Evolutionary conservation across 2,797 vertebrate genomes (phyloP), one percentile per base, ranked within the genome.

Genomic region (Ammospiza maritima): DNA sequence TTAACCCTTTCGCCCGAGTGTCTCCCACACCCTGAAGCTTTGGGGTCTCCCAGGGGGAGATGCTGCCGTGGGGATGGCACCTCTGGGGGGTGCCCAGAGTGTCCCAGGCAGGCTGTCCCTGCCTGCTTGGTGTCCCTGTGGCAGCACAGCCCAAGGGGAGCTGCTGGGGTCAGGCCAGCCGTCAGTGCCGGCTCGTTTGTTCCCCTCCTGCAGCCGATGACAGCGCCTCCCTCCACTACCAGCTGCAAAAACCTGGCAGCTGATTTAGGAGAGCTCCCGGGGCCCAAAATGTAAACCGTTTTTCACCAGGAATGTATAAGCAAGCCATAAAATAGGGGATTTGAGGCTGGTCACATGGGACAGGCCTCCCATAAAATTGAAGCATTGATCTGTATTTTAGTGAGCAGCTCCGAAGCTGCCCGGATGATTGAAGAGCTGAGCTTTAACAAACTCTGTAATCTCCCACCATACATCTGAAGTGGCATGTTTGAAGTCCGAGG

Each of bases 271-370:
- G 98, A 96, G 97, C 96, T 98, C 98, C 98, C 96, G 84, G 97
- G 97, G 97, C 95, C 95, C 96, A 98, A 98, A 98, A 99, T 99
- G 98, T 99, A 99, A 99, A 99, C 98, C 98, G 97, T 98, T 98
- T 98, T 98, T 98, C 98, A 98, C 98, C 97, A 98, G 98, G 98
- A 99, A 99, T 99, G 98, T 98, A 98, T 99, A 99, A 99, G 98
- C 98, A 99, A 98, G 98, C 98, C 98, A 98, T 99, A 99, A 99
- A 99, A 98, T 98, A 98, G 98, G 97, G 98, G 98, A 98, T 98
- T 98, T 98, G 98, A 97, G 96, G 97, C 95, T 96, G 98, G 98
- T 98, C 98, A 98, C 96, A 97, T 97, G 97, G 98, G 98, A 98
- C 96, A 95, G 98, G 98, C 97, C 96, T 93, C 98, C 98, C 98